These are phyloP conservation scores for Ammospiza caudacuta DNA, from an alignment of 2,113 vertebrate species.

Conservation along the genomic window DNA sequence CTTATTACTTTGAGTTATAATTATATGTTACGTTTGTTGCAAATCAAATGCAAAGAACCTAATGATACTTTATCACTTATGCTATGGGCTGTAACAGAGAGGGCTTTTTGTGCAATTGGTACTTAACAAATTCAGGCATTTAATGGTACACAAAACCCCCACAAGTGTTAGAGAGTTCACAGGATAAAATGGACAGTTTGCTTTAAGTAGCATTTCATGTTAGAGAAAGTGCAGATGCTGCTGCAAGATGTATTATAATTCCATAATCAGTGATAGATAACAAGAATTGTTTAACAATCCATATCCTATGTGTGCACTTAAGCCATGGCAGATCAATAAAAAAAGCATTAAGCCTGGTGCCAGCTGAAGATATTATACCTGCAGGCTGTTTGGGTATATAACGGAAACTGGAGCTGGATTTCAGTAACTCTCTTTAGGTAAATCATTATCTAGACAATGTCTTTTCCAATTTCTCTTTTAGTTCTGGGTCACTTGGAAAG, in stretches of 20 bases:
- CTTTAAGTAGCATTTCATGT: neutral
- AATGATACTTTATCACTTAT: accelerated
- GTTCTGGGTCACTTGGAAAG: neutral
- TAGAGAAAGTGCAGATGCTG: slow-evolving; percentile 20
- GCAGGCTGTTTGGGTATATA: neutral
- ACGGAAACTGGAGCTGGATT: neutral
- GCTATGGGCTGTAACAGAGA: neutral
- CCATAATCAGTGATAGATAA: slow-evolving; percentile 5
- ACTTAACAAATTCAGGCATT: neutral
- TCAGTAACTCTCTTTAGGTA: slow-evolving; percentile 37
- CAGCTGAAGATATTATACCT: slow-evolving; percentile 19
- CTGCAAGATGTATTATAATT: slow-evolving; percentile 23
- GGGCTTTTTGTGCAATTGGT: neutral
- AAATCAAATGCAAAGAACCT: neutral
- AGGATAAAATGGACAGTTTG: neutral
- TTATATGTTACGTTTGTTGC: neutral
- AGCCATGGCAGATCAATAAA: slow-evolving; percentile 32
- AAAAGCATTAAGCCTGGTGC: slow-evolving; percentile 35
- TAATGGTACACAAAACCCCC: neutral
- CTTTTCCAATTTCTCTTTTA: neutral
- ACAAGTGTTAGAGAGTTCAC: neutral
- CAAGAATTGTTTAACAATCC: neutral
- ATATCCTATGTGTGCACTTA: slow-evolving; percentile 8
- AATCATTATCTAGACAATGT: neutral
- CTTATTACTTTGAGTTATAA: neutral